Evolutionary conservation across 2,113 vertebrate species (phyloP).

Genomic region (Aplodontia rufa): DNA sequence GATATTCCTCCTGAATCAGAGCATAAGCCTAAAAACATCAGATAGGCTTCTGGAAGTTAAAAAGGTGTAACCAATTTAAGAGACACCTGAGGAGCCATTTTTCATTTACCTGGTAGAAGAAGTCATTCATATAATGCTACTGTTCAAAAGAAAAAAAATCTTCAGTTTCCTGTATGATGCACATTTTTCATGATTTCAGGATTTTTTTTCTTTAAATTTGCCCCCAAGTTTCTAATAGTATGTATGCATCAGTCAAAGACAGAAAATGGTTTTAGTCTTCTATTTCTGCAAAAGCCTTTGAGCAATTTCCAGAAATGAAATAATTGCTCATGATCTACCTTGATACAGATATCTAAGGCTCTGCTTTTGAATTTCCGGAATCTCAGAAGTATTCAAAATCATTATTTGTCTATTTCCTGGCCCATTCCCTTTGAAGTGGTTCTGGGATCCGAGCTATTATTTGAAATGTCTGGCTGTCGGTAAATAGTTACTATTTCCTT

Average conservation of each 20-base stretch:
- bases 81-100: not conserved
- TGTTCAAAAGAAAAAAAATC: not conserved
- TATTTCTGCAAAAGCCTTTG: conserved; percentile 28
- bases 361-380: conserved; percentile 48
- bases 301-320: conserved; percentile 69
- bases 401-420: conserved; percentile 70
- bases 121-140: not conserved
- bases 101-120: not conserved
- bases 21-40: not conserved
- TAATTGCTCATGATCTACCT: conserved; percentile 60
- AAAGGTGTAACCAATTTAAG: not conserved
- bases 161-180: not conserved
- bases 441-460: conserved; percentile 56
- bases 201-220: conserved; percentile 22
- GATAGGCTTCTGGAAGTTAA: not conserved
- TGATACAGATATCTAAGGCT: conserved; percentile 63
- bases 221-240: not conserved
- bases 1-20: not conserved
- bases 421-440: conserved; percentile 61
- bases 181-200: not conserved
- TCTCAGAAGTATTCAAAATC: conserved; percentile 50
- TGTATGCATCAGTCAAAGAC: not conserved
- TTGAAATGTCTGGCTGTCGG: conserved; percentile 62
- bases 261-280: conserved; percentile 13
- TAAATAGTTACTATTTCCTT: conserved; percentile 63